Base-by-base conservation (phyloP, 2,888 invertebrate genomes). In the Parnassius smintheus region DNA sequence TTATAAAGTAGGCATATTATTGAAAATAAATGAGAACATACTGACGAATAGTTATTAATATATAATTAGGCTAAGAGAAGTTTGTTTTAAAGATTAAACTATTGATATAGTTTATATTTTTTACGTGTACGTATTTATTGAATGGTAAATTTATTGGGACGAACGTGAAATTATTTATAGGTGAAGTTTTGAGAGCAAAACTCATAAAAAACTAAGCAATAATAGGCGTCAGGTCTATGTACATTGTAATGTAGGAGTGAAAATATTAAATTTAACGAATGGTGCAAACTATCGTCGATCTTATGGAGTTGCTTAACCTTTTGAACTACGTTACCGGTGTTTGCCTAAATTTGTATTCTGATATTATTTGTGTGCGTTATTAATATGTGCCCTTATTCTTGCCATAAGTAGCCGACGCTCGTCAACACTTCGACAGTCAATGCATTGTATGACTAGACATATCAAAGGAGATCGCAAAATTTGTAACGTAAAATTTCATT, bases 81-180 rank as follows among this genome's bases (percentile, higher is more conserved):
- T 91, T 91, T 91, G 91, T 91, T 91, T 91, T 91, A 90, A 91
- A 91, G 91, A 91, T 91, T 91, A 91, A 91, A 91, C 91, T 91
- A 91, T 91, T 87, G 86, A 91, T 90, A 91, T 91, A 91, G 91
- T 91, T 91, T 91, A 91, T 91, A 91, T 91, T 91, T 91, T 91
- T 91, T 91, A 91, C 91, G 86, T 91, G 89, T 91, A 91, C 87
- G 91, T 91, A 91, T 91, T 91, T 91, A 91, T 91, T 91, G 91
- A 91, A 89, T 86, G 90, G 88, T 91, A 91, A 91, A 88, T 87
- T 91, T 91, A 91, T 91, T 85, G 90, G 89, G 88, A 87, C 82
- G 87, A 81, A 86, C 86, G 86, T 91, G 91, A 91, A 89, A 91
- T 89, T 91, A 91, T 90, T 89, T 89, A 89, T 91, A 91, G 82